Conservation (phyloP, 2,113 vertebrate genomes). For the Hypocryptadius cinnamomeus region DNA sequence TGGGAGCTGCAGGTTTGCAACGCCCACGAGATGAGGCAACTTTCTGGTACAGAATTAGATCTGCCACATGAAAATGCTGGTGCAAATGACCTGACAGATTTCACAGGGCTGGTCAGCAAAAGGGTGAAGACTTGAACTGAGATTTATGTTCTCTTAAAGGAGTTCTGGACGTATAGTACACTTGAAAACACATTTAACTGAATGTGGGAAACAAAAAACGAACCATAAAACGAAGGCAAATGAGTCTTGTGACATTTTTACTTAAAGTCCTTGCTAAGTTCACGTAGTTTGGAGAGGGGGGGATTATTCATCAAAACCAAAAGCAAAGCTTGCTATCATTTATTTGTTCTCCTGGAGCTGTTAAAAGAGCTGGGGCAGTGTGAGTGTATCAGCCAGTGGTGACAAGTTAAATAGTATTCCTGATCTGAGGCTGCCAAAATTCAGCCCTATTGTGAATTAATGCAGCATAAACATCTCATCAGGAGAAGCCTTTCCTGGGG, state of each 20-base stretch:
- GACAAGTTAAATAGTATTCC: constrained; percentile 6
- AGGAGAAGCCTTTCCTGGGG: not conserved
- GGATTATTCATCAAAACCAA: not conserved
- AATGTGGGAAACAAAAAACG: not conserved
- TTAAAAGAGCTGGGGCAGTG: not conserved
- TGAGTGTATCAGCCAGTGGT: not conserved
- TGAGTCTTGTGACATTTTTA: not conserved
- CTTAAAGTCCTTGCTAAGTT: not conserved
- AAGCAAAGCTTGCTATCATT: not conserved
- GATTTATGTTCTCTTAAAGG: not conserved
- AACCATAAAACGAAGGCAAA: not conserved
- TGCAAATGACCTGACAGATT: constrained; percentile 36
- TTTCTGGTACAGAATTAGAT: constrained; percentile 12
- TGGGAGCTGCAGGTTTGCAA: not conserved
- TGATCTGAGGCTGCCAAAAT: not conserved
- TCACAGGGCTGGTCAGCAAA: not conserved
- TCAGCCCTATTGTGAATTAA: constrained; percentile 5
- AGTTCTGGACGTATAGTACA: not conserved
- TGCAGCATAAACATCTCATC: not conserved
- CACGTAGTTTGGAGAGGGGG: not conserved
- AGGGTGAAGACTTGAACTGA: not conserved
- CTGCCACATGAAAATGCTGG: not conserved
- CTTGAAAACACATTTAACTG: not conserved
- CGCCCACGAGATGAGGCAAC: not conserved
- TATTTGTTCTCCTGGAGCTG: not conserved